A percentile compares a stretch with the other conserved stretches of the same genome.
These are phyloP conservation scores for Gastrophryne carolinensis DNA, from an alignment of 2,797 vertebrate genomes.

Conservation along the genomic window DNA sequence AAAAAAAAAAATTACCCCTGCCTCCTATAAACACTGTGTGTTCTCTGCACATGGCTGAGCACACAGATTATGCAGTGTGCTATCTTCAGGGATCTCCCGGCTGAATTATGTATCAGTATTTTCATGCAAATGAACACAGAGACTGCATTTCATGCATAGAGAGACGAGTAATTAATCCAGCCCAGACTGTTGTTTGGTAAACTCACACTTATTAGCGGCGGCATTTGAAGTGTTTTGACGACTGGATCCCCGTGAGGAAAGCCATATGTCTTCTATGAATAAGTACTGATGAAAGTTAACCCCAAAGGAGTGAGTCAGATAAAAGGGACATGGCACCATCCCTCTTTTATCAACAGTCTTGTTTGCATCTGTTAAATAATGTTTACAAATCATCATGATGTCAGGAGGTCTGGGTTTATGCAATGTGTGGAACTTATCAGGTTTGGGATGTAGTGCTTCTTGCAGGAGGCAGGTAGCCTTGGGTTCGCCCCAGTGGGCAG, in stretches of 20 bases:
- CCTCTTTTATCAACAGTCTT: background rate
- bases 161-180: conserved; percentile 18
- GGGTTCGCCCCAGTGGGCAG: no score
- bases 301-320: background rate
- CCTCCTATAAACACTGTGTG: no score
- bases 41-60: background rate
- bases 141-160: conserved; percentile 13
- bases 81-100: background rate
- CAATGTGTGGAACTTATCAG: no score
- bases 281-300: background rate
- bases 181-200: conserved; percentile 21
- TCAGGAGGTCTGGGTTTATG: no score
- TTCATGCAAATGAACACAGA: background rate
- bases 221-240: conserved; percentile 6
- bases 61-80: background rate
- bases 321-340: background rate
- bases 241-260: background rate
- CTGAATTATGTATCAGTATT: background rate
- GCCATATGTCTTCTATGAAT: background rate
- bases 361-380: background rate
- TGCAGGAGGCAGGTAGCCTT: no score
- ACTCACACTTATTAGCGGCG: conserved; percentile 23
- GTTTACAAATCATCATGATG: no score
- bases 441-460: no score
- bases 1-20: no score